phyloP scores from a whole-genome alignment of 92 coral and sea anemone species.

The Isaurus tuberculatus region DNA sequence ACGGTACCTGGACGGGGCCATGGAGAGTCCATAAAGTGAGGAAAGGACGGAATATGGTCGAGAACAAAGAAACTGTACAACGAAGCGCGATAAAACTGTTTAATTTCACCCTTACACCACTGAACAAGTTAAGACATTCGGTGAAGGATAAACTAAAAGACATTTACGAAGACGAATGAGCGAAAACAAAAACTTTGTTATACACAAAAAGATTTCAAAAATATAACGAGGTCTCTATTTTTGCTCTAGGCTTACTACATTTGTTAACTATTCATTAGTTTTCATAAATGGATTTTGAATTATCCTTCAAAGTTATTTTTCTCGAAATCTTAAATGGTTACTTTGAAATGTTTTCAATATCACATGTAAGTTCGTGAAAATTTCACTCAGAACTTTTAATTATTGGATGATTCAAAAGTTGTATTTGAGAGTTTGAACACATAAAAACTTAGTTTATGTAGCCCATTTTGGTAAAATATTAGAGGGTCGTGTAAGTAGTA shows the following conservation, averaged over 20 bases:
- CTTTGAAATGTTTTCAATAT: too few species aligned
- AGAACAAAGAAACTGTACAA: slow-evolving; percentile 20
- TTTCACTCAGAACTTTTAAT: too few species aligned
- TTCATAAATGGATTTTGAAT: too few species aligned
- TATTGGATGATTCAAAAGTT: not conserved
- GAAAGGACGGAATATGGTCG: slow-evolving; percentile 25
- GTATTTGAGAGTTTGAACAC: too few species aligned
- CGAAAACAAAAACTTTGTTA: not conserved
- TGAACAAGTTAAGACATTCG: slow-evolving; percentile 19
- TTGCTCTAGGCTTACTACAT: not conserved
- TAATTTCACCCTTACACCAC: slow-evolving; percentile 27
- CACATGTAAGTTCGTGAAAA: too few species aligned
- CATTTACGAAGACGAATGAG: not conserved
- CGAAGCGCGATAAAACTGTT: slow-evolving; percentile 2
- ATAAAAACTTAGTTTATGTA: not conserved
- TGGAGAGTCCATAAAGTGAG: slow-evolving; percentile 30
- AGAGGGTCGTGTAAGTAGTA: too few species aligned
- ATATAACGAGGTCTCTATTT: not conserved
- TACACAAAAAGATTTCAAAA: not conserved
- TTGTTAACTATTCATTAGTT: not conserved
- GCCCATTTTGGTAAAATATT: not conserved
- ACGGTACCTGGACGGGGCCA: slow-evolving; percentile 33
- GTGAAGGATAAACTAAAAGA: slow-evolving; percentile 32
- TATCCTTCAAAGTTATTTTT: too few species aligned
- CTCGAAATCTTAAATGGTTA: too few species aligned